Evolutionary conservation across 2,113 vertebrate species (phyloP).

Genomic region (Aphelocoma coerulescens): DNA sequence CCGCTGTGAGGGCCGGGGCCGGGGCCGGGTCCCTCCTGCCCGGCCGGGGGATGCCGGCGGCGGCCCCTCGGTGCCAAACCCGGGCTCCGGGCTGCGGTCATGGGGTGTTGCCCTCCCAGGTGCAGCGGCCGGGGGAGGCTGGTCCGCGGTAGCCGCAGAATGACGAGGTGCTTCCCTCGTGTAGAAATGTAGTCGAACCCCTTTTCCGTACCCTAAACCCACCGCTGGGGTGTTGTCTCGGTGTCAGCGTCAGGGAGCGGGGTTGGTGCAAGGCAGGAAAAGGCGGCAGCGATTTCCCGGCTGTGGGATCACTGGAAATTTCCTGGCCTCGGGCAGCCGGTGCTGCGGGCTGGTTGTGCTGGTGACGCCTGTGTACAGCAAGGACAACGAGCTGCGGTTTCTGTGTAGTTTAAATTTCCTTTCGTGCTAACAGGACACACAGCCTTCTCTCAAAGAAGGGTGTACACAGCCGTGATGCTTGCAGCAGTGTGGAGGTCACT

Average conservation of each 20-base stretch:
- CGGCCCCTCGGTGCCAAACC: rapidly evolving
- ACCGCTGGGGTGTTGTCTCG: rapidly evolving
- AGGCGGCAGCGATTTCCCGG: neutral
- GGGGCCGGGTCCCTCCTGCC: neutral
- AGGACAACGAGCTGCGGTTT: neutral
- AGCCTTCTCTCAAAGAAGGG: neutral
- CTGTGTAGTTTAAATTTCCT: neutral
- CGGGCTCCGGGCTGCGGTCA: neutral
- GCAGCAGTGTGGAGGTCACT: rapidly evolving
- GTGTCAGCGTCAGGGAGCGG: neutral
- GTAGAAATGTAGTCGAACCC: rapidly evolving
- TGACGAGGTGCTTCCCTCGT: neutral
- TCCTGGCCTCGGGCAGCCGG: neutral
- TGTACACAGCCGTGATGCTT: rapidly evolving
- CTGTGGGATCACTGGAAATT: neutral
- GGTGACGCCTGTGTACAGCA: neutral
- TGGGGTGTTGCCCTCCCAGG: rapidly evolving
- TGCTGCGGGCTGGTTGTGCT: neutral
- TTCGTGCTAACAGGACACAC: rapidly evolving
- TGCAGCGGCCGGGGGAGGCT: neutral
- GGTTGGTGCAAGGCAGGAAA: rapidly evolving
- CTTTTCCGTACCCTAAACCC: rapidly evolving
- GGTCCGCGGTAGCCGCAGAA: rapidly evolving
- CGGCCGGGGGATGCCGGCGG: neutral
- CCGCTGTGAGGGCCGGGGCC: neutral